Evolutionary conservation across 1,140 invertebrate species (phyloP).

Genomic region (Drosophila quadrilineata): DNA sequence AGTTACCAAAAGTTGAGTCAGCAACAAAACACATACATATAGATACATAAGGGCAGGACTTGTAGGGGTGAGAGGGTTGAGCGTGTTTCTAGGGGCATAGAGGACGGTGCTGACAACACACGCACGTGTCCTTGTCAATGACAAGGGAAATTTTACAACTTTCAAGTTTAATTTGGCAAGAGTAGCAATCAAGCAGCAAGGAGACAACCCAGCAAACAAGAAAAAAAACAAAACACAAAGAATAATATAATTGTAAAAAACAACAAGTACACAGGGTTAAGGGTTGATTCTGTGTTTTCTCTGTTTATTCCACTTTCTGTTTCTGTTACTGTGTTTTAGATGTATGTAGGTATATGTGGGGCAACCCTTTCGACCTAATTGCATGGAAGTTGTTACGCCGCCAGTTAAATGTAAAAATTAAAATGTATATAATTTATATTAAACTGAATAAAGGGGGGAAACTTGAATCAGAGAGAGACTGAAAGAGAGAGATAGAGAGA

Average conservation of each 20-base stretch:
- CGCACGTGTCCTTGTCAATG: slow-evolving; percentile 77
- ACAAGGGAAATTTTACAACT: slow-evolving; percentile 80
- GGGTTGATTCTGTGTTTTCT: slow-evolving; percentile 46
- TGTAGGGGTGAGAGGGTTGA: slow-evolving; percentile 22
- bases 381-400: slow-evolving; percentile 69
- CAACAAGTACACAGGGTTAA: slow-evolving; percentile 15
- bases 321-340: background rate
- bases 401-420: slow-evolving; percentile 73
- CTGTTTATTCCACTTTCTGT: too few relatives aligned
- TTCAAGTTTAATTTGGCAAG: slow-evolving; percentile 78
- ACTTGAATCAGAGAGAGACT: background rate
- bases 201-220: slow-evolving; percentile 25
- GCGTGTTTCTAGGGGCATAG: background rate
- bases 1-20: slow-evolving; percentile 28
- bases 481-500: background rate
- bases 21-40: too few relatives aligned
- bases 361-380: slow-evolving; percentile 75
- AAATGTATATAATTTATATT: slow-evolving; percentile 76
- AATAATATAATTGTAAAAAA: slow-evolving; percentile 31
- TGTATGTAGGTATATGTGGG: background rate
- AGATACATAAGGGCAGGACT: slow-evolving; percentile 10
- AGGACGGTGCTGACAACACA: slow-evolving; percentile 31
- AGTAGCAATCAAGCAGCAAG: slow-evolving; percentile 71
- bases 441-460: slow-evolving; percentile 16
- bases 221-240: slow-evolving; percentile 9